Evolutionary conservation across 2,797 vertebrate genomes (phyloP).

Genomic region (Takifugu rubripes): DNA sequence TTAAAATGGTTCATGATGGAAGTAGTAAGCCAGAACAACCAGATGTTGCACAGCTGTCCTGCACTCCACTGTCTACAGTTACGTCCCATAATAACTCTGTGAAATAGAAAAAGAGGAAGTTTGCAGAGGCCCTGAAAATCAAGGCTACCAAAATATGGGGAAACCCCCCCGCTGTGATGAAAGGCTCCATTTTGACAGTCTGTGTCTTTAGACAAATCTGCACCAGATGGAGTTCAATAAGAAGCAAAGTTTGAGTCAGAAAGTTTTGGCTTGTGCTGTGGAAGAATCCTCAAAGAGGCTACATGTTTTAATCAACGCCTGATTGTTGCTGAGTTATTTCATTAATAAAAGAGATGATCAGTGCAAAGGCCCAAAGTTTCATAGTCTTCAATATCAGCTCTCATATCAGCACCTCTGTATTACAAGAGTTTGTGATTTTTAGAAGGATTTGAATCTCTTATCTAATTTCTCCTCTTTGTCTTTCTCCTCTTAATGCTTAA

Average conservation of each 20-base stretch:
- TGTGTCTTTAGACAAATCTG: conserved; percentile 47
- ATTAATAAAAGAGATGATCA: background rate
- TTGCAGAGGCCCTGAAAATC: conserved; percentile 26
- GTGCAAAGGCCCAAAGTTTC: too few relatives aligned
- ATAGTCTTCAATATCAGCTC: too few relatives aligned
- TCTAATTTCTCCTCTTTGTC: conserved; percentile 13
- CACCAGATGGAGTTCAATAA: conserved; percentile 37
- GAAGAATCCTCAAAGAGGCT: conserved; percentile 7
- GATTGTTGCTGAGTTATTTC: background rate
- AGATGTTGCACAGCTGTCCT: background rate
- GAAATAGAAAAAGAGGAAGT: conserved; percentile 18
- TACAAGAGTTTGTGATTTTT: background rate
- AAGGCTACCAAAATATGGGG: conserved; percentile 17
- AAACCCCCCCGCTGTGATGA: conserved; percentile 40
- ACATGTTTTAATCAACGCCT: background rate
- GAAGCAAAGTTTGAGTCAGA: conserved; percentile 15
- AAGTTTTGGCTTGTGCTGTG: conserved; percentile 1
- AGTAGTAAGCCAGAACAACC: background rate
- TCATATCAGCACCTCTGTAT: too few relatives aligned
- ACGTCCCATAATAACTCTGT: conserved; percentile 9
- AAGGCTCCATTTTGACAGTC: conserved; percentile 36
- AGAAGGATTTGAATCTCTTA: conserved; percentile 17
- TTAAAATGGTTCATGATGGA: too few relatives aligned
- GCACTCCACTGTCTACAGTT: background rate
- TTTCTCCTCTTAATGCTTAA: conserved; percentile 17